These are phyloP conservation scores for Apoda limacodes DNA, from an alignment of 2,888 invertebrate genomes.

Conservation along the genomic window DNA sequence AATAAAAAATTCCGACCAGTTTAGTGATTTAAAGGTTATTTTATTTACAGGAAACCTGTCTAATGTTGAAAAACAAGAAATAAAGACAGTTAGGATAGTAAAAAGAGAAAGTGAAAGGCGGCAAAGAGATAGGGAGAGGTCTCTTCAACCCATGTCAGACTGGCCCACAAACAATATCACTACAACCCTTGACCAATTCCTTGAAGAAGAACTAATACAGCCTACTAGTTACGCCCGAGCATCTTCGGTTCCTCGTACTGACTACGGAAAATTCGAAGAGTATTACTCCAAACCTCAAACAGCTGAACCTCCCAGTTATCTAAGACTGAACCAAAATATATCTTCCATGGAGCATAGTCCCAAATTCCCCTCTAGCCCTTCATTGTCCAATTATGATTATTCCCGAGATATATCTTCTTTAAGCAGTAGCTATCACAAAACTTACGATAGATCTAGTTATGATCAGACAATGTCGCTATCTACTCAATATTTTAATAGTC, in stretches of 20 bases:
- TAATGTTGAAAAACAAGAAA: constrained; percentile 86
- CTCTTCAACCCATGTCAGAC: constrained; percentile 58
- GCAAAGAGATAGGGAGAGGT: constrained; percentile 82
- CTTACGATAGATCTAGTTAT: constrained; percentile 46
- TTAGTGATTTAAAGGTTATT: constrained; percentile 1
- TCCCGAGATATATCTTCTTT: constrained; percentile 53
- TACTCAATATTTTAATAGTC: constrained; percentile 57
- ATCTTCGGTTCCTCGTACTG: constrained; percentile 65
- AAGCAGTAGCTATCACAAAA: constrained; percentile 53
- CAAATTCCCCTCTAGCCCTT: constrained; percentile 59
- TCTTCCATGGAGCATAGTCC: constrained; percentile 51
- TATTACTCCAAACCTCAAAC: constrained; percentile 39
- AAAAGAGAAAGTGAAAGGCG: constrained; percentile 91
- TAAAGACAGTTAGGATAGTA: constrained; percentile 93
- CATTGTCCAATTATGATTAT: constrained; percentile 57
- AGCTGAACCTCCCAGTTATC: constrained; percentile 39
- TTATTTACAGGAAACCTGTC: constrained; percentile 73
- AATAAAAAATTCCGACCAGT: too few species aligned
- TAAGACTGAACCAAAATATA: constrained; percentile 35
- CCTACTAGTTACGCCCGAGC: constrained; percentile 52
- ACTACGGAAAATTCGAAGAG: constrained; percentile 48
- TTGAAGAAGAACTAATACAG: constrained; percentile 58
- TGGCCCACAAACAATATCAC: constrained; percentile 52
- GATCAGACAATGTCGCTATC: constrained; percentile 51
- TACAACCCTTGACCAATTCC: constrained; percentile 56